These are phyloP conservation scores for Malthinus seriepunctatus DNA, from an alignment of 2,888 invertebrate genomes.

Conservation along the genomic window DNA sequence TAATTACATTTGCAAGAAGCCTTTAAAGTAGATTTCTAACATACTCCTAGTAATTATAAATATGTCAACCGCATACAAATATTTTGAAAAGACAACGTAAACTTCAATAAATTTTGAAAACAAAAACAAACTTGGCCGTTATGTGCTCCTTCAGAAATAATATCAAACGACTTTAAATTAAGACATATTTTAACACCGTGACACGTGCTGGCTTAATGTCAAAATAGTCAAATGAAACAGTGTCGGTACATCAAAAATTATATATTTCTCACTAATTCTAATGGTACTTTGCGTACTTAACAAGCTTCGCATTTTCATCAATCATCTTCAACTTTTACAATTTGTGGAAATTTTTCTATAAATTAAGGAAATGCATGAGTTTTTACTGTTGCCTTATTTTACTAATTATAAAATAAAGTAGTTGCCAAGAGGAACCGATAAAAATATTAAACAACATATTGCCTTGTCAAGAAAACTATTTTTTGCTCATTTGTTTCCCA, in stretches of 20 bases:
- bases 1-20: constrained; percentile 2
- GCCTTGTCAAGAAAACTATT: not conserved
- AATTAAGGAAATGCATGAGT: too few species aligned
- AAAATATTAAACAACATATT: not conserved
- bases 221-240: constrained; percentile 10
- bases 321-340: not conserved
- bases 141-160: constrained; percentile 39
- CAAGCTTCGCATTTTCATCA: too few species aligned
- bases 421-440: not conserved
- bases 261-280: not conserved
- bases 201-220: constrained; percentile 32
- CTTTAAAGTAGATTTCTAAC: constrained; percentile 3
- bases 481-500: not conserved
- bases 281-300: not conserved
- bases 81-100: constrained; percentile 39
- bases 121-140: constrained; percentile 37
- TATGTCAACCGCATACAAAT: constrained; percentile 44
- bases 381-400: not conserved
- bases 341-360: not conserved
- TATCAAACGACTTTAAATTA: constrained; percentile 45
- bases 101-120: constrained; percentile 41
- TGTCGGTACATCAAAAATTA: constrained; percentile 3
- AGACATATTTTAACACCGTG: constrained; percentile 44
- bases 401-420: not conserved
- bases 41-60: constrained; percentile 39